Conservation (phyloP, 2,113 vertebrate species). For the Maccullochella peelii region DNA sequence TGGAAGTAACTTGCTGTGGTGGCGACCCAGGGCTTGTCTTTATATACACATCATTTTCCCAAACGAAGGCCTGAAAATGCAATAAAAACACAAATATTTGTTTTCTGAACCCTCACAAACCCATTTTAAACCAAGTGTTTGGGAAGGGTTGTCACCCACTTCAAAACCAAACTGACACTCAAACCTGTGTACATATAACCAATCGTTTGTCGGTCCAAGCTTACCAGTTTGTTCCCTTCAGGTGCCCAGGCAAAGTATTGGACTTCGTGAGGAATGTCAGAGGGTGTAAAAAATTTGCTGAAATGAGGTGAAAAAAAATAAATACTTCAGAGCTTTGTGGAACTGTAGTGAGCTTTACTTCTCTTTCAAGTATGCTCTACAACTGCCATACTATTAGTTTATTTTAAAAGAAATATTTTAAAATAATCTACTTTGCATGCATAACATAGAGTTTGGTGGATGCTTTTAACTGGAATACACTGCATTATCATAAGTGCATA, state of each 20-base stretch:
- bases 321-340: neutral
- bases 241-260: conserved; percentile 94
- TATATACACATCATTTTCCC: conserved; percentile 91
- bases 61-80: conserved; percentile 87
- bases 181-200: neutral
- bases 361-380: neutral
- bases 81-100: conserved; percentile 12
- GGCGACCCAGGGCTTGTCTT: conserved; percentile 82
- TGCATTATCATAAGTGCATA: neutral
- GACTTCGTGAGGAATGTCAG: conserved; percentile 87
- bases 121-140: conserved; percentile 21
- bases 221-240: conserved; percentile 92
- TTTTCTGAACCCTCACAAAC: neutral
- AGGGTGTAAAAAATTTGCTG: conserved; percentile 85
- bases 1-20: conserved; percentile 84
- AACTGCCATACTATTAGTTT: neutral
- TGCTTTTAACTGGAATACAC: neutral
- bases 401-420: neutral
- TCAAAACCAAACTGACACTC: conserved; percentile 14
- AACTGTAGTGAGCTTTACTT: neutral
- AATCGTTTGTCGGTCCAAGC: conserved; percentile 49
- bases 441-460: neutral
- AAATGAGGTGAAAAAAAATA: conserved; percentile 21
- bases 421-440: neutral
- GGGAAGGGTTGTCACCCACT: conserved; percentile 11